These are phyloP conservation scores for Aspidiotus rigidus DNA, from an alignment of 2,888 invertebrate species.

Conservation along the genomic window DNA sequence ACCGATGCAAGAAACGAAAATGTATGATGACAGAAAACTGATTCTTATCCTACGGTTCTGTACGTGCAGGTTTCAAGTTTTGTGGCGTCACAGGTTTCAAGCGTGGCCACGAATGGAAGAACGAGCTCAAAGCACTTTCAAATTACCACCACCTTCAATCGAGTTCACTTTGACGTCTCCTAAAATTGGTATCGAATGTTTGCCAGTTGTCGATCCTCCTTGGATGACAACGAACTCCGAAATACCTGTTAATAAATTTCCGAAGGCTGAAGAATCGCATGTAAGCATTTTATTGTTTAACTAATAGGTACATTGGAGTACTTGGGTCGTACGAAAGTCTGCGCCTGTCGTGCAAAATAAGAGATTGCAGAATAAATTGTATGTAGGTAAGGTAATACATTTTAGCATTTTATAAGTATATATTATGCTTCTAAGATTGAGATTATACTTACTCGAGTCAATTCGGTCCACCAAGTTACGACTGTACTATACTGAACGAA, in stretches of 20 bases:
- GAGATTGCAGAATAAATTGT: no score
- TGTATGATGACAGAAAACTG: neutral
- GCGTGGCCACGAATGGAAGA: conserved; percentile 99
- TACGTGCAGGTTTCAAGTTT: conserved; percentile 65
- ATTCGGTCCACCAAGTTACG: no score
- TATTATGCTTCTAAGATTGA: no score
- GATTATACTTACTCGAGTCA: no score
- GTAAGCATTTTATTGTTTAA: conserved; percentile 48
- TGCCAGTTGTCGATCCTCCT: conserved; percentile 94
- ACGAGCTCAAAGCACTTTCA: conserved; percentile 87
- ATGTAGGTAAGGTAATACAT: no score
- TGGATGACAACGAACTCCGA: conserved; percentile 93
- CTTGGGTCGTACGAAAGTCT: no score
- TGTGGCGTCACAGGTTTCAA: conserved; percentile 95
- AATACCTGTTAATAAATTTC: conserved; percentile 95
- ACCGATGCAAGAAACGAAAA: no score
- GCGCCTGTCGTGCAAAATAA: no score
- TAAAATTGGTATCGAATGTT: conserved; percentile 90
- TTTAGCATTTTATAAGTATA: no score
- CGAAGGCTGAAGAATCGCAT: conserved; percentile 89
- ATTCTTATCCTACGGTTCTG: neutral
- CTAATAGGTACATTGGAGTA: neutral
- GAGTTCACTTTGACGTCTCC: conserved; percentile 98
- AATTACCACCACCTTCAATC: conserved; percentile 97
- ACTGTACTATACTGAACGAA: no score